Evolutionary conservation across 2,888 invertebrate genomes (phyloP), one percentile per base, ranked within the genome.

Genomic region (Keiferia lycopersicella): DNA sequence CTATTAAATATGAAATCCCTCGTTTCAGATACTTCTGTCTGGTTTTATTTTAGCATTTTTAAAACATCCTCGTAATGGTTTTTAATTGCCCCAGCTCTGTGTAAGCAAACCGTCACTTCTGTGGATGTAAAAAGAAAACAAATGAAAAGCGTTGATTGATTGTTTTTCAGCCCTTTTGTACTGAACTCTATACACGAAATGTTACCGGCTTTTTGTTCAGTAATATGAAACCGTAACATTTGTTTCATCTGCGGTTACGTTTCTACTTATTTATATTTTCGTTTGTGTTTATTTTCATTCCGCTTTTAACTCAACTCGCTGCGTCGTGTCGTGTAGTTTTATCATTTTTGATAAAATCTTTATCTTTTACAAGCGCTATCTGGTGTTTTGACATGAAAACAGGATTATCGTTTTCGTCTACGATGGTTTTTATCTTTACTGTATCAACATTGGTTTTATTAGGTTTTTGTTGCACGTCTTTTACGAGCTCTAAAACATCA

Each of bases 201-300:
- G 41, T n/a, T 53, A 41, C 48, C 48, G 6, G 26, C 45, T 57
- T 57, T 58, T 67, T 68, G 65, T 66, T 67, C 50, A 67, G 69
- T 61, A 69, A 73, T 67, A 62, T 63, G 65, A 73, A 63, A 69
- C 73, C 63, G 64, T 66, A 67, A 65, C 69, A 68, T 70, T 64
- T 71, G 63, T 64, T 64, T 48, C 56, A 6, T 45, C 63, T 69
- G 67, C 69, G 64, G 68, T 65, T 67, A 65, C 58, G 65, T 71
- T 70, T 66, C 61, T 60, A 64, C 60, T 48, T 16, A 64, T 61
- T 51, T 20, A 39, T 53, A 38, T 53, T 64, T 60, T 14, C 20
- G 10, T 34, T 18, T 53, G 0, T 62, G 51, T 39, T 61, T 61
- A 48, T 30, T 48, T 48, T 16, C 34, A 16, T 30, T 50, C 30